Evolutionary conservation across 1,140 invertebrate species (phyloP).

Genomic region (Drosophila carrolli): DNA sequence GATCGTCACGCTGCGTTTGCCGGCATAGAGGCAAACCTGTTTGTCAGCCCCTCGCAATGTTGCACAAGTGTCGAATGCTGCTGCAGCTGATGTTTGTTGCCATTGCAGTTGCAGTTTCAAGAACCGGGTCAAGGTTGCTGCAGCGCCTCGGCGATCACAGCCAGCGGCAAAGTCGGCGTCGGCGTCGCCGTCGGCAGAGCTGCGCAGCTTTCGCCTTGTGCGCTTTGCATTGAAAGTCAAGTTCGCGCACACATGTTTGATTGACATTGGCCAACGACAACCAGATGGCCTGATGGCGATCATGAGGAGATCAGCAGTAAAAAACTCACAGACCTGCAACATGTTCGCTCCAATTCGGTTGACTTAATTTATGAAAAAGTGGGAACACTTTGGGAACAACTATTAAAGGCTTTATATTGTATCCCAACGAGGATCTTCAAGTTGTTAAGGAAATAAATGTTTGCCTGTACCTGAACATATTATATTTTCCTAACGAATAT

Average conservation of each 20-base stretch:
- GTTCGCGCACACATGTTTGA: conserved; percentile 73
- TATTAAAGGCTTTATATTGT: no score
- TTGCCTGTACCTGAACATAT: no score
- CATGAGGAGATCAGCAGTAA: conserved; percentile 26
- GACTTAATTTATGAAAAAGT: neutral
- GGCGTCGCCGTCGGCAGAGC: conserved; percentile 27
- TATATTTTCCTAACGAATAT: no score
- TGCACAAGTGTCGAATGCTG: conserved; percentile 55
- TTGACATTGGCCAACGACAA: conserved; percentile 46
- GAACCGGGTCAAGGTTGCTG: conserved; percentile 80
- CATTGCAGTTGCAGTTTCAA: conserved; percentile 81
- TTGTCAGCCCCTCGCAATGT: conserved; percentile 70
- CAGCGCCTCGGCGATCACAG: conserved; percentile 46
- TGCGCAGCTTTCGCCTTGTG: conserved; percentile 74
- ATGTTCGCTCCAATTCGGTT: conserved; percentile 17
- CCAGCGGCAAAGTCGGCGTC: conserved; percentile 23
- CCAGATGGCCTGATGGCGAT: conserved; percentile 15
- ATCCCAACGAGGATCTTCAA: neutral
- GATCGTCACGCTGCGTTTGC: conserved; percentile 32
- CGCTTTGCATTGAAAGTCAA: conserved; percentile 81
- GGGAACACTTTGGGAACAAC: neutral
- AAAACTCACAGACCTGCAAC: conserved; percentile 12
- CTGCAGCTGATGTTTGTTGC: conserved; percentile 43
- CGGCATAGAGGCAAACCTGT: conserved; percentile 61
- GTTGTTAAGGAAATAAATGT: neutral